Evolutionary conservation across 2,888 invertebrate species (phyloP), one percentile per base, ranked within the genome.

Genomic region (Sminthurinus aureus): DNA sequence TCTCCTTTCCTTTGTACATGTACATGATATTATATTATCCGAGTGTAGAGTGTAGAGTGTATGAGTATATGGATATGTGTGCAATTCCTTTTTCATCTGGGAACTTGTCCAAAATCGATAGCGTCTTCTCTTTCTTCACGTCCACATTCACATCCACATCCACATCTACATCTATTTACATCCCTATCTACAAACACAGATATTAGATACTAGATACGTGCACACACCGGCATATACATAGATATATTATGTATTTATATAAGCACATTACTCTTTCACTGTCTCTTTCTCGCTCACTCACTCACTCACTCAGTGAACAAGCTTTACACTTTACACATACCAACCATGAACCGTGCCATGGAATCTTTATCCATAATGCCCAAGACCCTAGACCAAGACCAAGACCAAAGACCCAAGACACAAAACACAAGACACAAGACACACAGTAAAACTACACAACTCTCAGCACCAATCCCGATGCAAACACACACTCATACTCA

Each of bases 31-130:
- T n/a, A n/a, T n/a, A n/a, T n/a, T n/a, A n/a, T n/a, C n/a, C n/a
- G n/a, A n/a, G n/a, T n/a, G n/a, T n/a, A n/a, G n/a, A n/a, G n/a
- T n/a, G n/a, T n/a, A n/a, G n/a, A n/a, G n/a, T 69, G 69, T 69
- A 24, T 6, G 6, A 38, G 38, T 38, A 38, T 38, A 38, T 73
- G 58, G 15, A 11, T 79, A 20, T 75, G 83, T 76, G 79, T 74
- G 76, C 84, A 82, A 78, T 38, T 74, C 77, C 74, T 71, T 84
- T 82, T 83, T 85, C 82, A 81, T 85, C 78, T 86, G 86, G 87
- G 87, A 86, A 86, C 83, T 51, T 71, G 69, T 86, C 86, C 87
- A 87, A 86, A 87, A 87, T 86, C 86, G 86, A 87, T 81, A 84
- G 76, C 74, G 64, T 73, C 83, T 67, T 78, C 81, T 73, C 52